phyloP scores from a whole-genome alignment of 2,888 invertebrate species.

The Nomada fabriciana region DNA sequence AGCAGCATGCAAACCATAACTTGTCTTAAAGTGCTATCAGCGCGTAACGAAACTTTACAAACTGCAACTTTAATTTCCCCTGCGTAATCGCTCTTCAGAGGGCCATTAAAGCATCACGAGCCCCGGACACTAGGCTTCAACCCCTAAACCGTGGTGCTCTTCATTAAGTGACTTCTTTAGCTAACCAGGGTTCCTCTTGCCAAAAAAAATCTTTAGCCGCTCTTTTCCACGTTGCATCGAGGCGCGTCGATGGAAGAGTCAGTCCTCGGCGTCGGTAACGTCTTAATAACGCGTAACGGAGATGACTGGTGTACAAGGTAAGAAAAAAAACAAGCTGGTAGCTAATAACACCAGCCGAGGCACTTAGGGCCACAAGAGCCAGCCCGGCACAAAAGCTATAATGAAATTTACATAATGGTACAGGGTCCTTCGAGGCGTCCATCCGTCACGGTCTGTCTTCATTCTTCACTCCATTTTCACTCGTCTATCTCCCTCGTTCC shows the following conservation, averaged over 20 bases:
- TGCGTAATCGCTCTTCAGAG: slow-evolving; percentile 7
- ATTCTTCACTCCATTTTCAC: slow-evolving; percentile 56
- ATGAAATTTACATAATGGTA: slow-evolving; percentile 76
- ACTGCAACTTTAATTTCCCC: background rate
- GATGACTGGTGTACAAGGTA: slow-evolving; percentile 44
- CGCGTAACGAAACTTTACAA: background rate
- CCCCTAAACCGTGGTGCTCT: slow-evolving; percentile 3
- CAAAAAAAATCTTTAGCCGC: slow-evolving; percentile 19
- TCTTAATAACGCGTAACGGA: slow-evolving; percentile 50
- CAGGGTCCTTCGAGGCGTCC: slow-evolving; percentile 63
- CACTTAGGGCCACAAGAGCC: slow-evolving; percentile 39
- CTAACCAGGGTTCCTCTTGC: slow-evolving; percentile 11
- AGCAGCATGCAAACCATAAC: no score
- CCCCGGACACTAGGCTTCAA: slow-evolving; percentile 1
- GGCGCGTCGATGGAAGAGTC: slow-evolving; percentile 2
- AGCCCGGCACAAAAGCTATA: slow-evolving; percentile 68
- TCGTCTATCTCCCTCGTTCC: background rate
- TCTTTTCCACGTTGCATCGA: slow-evolving; percentile 24
- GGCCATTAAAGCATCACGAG: slow-evolving; percentile 17
- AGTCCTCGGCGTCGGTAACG: slow-evolving; percentile 12
- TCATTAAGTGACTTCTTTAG: slow-evolving; percentile 31
- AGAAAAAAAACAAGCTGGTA: slow-evolving; percentile 51
- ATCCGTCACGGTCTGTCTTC: slow-evolving; percentile 71
- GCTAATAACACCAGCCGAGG: slow-evolving; percentile 66
- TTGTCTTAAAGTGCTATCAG: no score